Base-by-base conservation (phyloP, 1,140 invertebrate species). In the Caenorhabditis remanei region DNA sequence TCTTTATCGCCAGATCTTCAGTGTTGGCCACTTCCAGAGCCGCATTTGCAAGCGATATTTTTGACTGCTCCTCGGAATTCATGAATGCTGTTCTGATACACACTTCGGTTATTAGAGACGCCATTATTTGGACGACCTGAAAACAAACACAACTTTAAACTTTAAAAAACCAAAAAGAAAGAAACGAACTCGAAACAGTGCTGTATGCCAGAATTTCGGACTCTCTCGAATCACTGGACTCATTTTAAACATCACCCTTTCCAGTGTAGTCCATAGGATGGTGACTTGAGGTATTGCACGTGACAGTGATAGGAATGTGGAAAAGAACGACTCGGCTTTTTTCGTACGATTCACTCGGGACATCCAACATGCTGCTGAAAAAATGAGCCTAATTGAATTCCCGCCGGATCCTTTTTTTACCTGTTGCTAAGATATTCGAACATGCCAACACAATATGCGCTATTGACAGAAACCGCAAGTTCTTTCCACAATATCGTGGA, bases 301-400 rank as follows among this genome's bases (percentile, higher is more conserved):
- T 11, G 32, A 24, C 4, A 50, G 14, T 6, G 71, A 79, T 9
- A 79, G 46, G 21, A 21, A 53, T n/a, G 71, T 79, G 8, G 71
- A 79, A 40, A 79, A 79, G 46, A 79, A 79, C 1, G 71, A 41
- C 40, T 79, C 71, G 46, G 71, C 50, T 14, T 79, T 79, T 24
- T 48, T 79, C 6, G 46, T 79, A 4, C 21, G 71, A 32, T 79
- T 79, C n/a, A 50, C 46, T 8, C 11, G 13, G 19, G 46, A 48
- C n/a, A 11, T 32, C 46, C 71, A 40, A 79, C 43, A 79, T 79
- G 16, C 46, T n/a, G 14, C 16, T n/a, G 16, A n/a, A 58, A 58
- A 65, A 0, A 41, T 41, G 13, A 40, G 32, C 24, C 56, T n/a
- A 58, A 58, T 32, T 2, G 2, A 32, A 32, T 2, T 32, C 32